Conservation (phyloP, 2,113 vertebrate species). For the Festucalex cinctus region DNA sequence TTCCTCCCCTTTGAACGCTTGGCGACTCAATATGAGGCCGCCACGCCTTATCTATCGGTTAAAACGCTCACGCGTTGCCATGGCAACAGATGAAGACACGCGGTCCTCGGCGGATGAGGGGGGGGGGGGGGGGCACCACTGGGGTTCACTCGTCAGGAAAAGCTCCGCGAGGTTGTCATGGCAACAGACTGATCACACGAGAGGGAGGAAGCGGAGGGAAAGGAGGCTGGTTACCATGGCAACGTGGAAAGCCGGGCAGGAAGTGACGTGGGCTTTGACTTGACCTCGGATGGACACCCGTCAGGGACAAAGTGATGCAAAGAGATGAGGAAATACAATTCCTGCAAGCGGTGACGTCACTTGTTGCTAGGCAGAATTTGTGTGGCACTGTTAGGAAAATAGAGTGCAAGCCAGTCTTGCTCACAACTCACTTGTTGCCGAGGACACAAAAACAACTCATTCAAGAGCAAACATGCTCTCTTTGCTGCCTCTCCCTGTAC, state of each 20-base stretch:
- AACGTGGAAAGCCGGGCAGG: conserved; percentile 54
- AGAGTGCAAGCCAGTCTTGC: no score
- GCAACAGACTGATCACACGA: conserved; percentile 74
- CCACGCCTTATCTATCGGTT: conserved; percentile 50
- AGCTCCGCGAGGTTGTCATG: conserved; percentile 70
- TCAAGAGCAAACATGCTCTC: background rate
- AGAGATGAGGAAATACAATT: background rate
- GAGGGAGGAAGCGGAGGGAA: conserved; percentile 19
- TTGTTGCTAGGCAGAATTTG: conserved; percentile 1
- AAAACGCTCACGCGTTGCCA: conserved; percentile 59
- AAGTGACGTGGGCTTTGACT: conserved; percentile 64
- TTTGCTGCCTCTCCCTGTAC: no score
- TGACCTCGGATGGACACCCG: conserved; percentile 39
- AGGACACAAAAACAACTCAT: no score
- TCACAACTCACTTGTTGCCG: no score
- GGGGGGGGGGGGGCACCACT: conserved; percentile 26
- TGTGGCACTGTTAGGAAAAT: no score
- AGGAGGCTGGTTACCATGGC: conserved; percentile 51
- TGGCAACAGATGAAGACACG: conserved; percentile 74
- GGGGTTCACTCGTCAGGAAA: conserved; percentile 63
- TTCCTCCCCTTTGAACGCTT: conserved; percentile 25
- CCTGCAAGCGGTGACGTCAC: background rate
- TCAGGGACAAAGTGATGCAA: conserved; percentile 7
- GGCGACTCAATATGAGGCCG: conserved; percentile 49
- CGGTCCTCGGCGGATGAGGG: conserved; percentile 50